Base-by-base conservation (phyloP, 2,797 vertebrate species). In the Scolopax rusticola region DNA sequence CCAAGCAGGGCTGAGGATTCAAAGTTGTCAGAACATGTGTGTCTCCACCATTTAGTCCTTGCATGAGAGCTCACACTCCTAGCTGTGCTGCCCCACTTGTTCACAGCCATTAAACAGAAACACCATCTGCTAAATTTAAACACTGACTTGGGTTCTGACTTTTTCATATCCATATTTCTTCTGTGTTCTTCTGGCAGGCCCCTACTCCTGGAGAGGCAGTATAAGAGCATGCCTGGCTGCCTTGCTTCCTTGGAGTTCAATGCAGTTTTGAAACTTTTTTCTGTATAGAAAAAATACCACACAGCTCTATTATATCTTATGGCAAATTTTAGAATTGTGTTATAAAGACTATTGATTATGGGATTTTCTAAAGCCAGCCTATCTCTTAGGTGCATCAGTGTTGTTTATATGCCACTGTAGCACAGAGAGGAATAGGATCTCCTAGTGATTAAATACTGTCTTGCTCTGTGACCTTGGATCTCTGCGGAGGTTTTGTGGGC, bases 371-470 rank as follows among this genome's bases (percentile, higher is more conserved):
- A 86, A 86, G 38, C 21, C 41, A 96, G 36, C 63, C 14, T 69
- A 28, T 82, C 24, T 14, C 40, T 76, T 57, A 11, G 6, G 43
- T 77, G 82, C 48, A 2, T 79, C 18, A 64, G 56, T 3, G 24
- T 90, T 82, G 24, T 14, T 79, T 84, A 18, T 13, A 43, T 70
- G 48, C 32, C 43, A 12, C 25, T 48, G 0, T 3, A 54, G 68
- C 28, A 27, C 68, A 73, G 79, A 65, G 87, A 30, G 41, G 36
- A 79, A 48, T 32, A 91, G 57, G 47, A 71, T 88, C 65, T 78
- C n/a, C 41, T 80, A 53, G 76, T 84, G 82, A 75, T 95, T 93
- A 89, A 94, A 87, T 90, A 80, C 60, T 77, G 83, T 87, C 79
- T 96, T 86, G 36, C 6, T n/a, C 36, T 77, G 30, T 89, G 81